Evolutionary conservation across 2,113 vertebrate genomes (phyloP).

Genomic region (Pomatorhinus ruficollis): DNA sequence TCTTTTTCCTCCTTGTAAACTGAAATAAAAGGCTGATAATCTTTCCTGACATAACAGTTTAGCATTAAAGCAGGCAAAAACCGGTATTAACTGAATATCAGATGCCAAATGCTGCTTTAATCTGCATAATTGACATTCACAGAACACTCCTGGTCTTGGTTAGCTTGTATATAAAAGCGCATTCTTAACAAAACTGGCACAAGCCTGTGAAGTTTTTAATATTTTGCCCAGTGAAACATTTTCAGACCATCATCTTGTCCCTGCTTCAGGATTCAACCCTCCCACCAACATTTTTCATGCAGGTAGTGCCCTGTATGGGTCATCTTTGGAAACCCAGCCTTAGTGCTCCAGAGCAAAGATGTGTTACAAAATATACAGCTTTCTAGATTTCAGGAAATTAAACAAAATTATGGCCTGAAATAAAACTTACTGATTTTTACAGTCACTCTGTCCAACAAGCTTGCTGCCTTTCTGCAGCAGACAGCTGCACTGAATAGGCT

Average conservation of each 20-base stretch:
- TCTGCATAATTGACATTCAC: not conserved
- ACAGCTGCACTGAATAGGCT: conserved; percentile 42
- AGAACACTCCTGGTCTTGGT: not conserved
- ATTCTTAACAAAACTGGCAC: not conserved
- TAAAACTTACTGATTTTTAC: conserved; percentile 1
- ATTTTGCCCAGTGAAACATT: not conserved
- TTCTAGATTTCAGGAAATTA: not conserved
- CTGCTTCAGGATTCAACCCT: not conserved
- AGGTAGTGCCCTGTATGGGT: too few relatives aligned
- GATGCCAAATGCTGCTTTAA: not conserved
- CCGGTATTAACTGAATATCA: not conserved
- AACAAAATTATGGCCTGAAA: not conserved
- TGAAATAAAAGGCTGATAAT: not conserved
- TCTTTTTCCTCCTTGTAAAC: not conserved
- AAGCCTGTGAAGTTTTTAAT: not conserved
- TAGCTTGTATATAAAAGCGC: not conserved
- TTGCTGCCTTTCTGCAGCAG: conserved; percentile 18
- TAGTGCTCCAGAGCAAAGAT: not conserved
- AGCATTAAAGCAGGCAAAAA: not conserved
- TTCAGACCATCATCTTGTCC: not conserved
- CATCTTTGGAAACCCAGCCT: not conserved
- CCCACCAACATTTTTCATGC: not conserved
- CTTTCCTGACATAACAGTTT: not conserved
- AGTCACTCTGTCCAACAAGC: conserved; percentile 18
- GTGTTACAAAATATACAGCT: not conserved